Percentiles rank a stretch among this genome's conserved stretches.
These are phyloP conservation scores for Lasiurus cinereus DNA, from an alignment of 2,113 vertebrate genomes.

Conservation along the genomic window DNA sequence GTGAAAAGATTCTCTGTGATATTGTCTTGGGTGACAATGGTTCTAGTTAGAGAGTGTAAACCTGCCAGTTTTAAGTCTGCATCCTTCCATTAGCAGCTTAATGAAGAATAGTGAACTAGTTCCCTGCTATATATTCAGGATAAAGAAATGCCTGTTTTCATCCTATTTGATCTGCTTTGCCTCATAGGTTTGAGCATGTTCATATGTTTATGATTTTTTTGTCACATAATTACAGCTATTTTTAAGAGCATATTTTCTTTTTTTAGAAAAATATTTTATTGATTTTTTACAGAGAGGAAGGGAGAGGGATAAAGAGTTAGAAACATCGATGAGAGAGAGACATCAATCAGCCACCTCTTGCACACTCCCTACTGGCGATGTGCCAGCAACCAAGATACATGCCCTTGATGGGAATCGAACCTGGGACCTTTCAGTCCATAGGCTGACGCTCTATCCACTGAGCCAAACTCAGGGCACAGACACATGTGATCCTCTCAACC, in stretches of 20 bases:
- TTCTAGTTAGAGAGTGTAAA: not conserved
- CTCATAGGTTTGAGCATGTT: conserved; percentile 16
- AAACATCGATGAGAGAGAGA: too few species aligned
- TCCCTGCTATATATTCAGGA: not conserved
- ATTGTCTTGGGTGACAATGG: not conserved
- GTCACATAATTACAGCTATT: not conserved
- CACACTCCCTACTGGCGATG: too few species aligned
- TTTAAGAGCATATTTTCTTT: conserved; percentile 38
- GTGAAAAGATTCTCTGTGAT: not conserved
- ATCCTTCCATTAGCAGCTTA: not conserved
- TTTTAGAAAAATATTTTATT: too few species aligned
- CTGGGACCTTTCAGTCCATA: too few species aligned
- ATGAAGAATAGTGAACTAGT: not conserved
- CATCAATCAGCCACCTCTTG: too few species aligned
- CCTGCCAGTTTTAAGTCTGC: not conserved
- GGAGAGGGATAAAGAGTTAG: too few species aligned
- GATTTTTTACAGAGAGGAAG: too few species aligned
- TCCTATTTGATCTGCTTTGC: not conserved
- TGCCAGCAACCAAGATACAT: too few species aligned
- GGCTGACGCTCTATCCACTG: too few species aligned
- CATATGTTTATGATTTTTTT: conserved; percentile 32
- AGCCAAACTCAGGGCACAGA: too few species aligned
- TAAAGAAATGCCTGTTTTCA: conserved; percentile 16
- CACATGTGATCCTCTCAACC: too few species aligned
- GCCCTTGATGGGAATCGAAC: too few species aligned